A percentile compares a stretch with the other conserved stretches of the same genome.
Conservation (phyloP, 1,140 invertebrate species). For the Diachasmimorpha longicaudata region DNA sequence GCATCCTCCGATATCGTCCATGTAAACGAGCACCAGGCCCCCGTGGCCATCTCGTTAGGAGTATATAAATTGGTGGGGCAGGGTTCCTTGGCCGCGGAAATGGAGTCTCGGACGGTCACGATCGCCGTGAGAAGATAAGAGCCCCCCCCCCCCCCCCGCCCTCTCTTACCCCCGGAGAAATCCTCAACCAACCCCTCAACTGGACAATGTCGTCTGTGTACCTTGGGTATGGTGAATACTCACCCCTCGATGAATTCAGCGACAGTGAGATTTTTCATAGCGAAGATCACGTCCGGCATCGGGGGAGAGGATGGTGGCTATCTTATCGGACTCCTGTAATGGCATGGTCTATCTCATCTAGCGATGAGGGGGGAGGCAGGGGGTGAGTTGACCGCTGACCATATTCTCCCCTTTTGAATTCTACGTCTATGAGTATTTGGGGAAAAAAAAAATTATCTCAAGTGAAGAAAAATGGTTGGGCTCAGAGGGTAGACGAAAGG, state of each 20-base stretch:
- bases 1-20: constrained; percentile 33
- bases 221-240: background rate
- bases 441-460: background rate
- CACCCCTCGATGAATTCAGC: constrained; percentile 28
- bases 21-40: constrained; percentile 54
- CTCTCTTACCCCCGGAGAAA: constrained; percentile 38
- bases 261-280: constrained; percentile 56
- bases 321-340: constrained; percentile 61
- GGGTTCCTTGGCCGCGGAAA: constrained; percentile 58
- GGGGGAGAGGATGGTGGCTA: constrained; percentile 50
- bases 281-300: constrained; percentile 54
- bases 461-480: background rate
- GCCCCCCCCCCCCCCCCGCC: constrained; percentile 37
- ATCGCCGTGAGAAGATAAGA: constrained; percentile 60
- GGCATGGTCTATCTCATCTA: constrained; percentile 62
- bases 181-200: constrained; percentile 3
- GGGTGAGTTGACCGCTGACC: constrained; percentile 39
- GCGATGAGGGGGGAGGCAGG: too few relatives aligned
- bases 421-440: background rate
- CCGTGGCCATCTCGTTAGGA: constrained; percentile 47
- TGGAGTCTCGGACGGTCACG: constrained; percentile 58
- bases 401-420: constrained; percentile 12
- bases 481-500: too few relatives aligned
- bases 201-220: background rate
- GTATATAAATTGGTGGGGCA: constrained; percentile 53